Conservation (phyloP, 30 jellyfish, hydroid and myxozoan genomes). For the Pseudorhiza aurosa region DNA sequence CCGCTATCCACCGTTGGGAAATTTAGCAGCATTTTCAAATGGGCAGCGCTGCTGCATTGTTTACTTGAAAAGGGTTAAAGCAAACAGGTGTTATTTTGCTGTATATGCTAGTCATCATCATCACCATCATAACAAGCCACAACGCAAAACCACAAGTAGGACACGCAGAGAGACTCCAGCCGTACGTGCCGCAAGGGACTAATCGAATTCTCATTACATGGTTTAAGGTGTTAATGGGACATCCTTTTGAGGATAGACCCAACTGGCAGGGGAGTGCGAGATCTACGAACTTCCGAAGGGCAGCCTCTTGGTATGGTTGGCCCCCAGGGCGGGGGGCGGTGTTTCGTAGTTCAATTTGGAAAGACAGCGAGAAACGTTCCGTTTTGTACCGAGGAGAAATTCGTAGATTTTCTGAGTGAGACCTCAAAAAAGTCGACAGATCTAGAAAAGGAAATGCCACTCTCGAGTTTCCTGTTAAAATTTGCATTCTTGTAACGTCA, state of each 20-base stretch:
- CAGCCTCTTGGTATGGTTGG: too few species aligned
- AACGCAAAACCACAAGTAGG: not conserved
- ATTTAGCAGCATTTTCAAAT: not conserved
- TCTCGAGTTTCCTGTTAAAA: too few species aligned
- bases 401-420: too few species aligned
- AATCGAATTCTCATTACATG: not conserved
- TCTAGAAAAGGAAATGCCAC: too few species aligned
- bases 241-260: not conserved
- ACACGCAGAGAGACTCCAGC: not conserved
- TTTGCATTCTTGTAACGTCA: too few species aligned
- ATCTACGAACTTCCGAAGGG: too few species aligned
- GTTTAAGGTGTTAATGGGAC: not conserved
- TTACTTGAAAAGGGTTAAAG: not conserved
- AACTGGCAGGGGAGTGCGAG: too few species aligned
- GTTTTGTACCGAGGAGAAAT: too few species aligned
- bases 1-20: not conserved
- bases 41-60: not conserved
- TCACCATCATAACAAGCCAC: not conserved
- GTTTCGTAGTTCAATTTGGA: too few species aligned
- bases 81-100: not conserved
- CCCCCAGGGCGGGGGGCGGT: too few species aligned
- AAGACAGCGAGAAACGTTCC: too few species aligned
- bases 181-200: conserved; percentile 2
- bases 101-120: not conserved
- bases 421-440: too few species aligned